Evolutionary conservation across 2,888 invertebrate genomes (phyloP).

Genomic region (Tenodera sinensis): DNA sequence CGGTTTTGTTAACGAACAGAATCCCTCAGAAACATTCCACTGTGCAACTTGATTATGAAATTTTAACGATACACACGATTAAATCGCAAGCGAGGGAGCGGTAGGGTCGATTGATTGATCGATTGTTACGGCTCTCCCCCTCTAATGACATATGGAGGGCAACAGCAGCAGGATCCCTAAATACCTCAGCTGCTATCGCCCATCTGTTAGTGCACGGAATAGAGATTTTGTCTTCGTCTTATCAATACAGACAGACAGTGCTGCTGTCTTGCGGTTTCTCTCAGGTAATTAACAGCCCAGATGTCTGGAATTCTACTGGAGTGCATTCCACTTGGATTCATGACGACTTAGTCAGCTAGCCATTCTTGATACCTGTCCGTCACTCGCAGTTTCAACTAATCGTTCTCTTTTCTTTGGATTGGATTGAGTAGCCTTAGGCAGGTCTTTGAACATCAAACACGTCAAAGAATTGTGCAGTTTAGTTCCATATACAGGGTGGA

Average conservation of each 20-base stretch:
- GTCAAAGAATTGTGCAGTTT: too few relatives aligned
- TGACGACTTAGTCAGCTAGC: not conserved
- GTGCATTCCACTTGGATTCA: not conserved
- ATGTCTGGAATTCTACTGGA: not conserved
- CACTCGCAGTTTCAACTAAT: too few relatives aligned
- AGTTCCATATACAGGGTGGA: too few relatives aligned
- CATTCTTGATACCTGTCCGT: too few relatives aligned
- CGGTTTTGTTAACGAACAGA: not conserved
- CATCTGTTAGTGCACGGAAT: not conserved
- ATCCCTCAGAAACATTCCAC: not conserved
- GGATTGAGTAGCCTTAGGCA: too few relatives aligned
- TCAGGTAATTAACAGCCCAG: not conserved
- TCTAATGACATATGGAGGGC: not conserved
- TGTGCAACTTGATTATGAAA: not conserved
- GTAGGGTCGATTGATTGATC: not conserved
- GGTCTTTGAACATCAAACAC: too few relatives aligned
- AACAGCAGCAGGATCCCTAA: not conserved
- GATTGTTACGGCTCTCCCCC: not conserved
- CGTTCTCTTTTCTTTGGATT: too few relatives aligned
- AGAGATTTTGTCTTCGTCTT: not conserved
- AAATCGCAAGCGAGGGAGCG: not conserved
- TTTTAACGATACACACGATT: not conserved
- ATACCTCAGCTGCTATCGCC: not conserved
- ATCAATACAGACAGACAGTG: not conserved
- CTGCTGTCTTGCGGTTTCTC: not conserved